Evolutionary conservation across 1,140 invertebrate species (phyloP), one percentile per base, ranked within the genome.

Genomic region (Kradibia gibbosae): DNA sequence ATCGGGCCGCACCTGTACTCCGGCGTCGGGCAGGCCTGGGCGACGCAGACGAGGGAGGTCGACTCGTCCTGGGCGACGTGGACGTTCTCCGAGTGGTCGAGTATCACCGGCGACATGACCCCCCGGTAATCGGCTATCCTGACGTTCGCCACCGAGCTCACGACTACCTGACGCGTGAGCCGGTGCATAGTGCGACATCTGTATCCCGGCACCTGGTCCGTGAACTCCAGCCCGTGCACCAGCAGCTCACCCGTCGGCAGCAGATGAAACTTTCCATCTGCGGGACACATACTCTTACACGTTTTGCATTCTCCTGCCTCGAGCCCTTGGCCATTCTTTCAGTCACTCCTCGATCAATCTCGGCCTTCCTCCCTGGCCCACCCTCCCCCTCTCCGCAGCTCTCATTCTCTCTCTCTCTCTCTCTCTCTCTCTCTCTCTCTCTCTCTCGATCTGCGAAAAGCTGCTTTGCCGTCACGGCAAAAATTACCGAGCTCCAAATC

Each of bases 251-350:
- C 96, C n/a, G 94, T 95, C 76, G 95, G 94, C 82, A 96, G 91
- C 83, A 96, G 93, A 90, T 95, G 95, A 88, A 95, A 96, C 89
- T 95, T 95, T 80, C 95, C 95, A 90, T 96, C 95, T 96, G 92
- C 53, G 90, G 34, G 17, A 67, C 25, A 34, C 11, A 17, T 20
- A 3, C 17, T 10, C 3, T 39, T 17, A 1, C 5, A n/a, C 25
- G 20, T 39, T 34, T 67, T 10, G 22, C 20, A 20, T 25, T 15
- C 34, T 39, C 7, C 39, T 67, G 1, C 0, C 3, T 53, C 15
- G 10, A 11, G 15, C 22, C 15, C 10, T 22, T 53, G 22, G 3
- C 22, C 50, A 8, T 20, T 53, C 42, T 45, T 13, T 11, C 20
- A 25, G 36, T 42, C 60, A 34, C 60, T 34, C 60, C n/a, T n/a